phyloP scores from a whole-genome alignment of 1,140 invertebrate genomes.

The Periplaneta americana region DNA sequence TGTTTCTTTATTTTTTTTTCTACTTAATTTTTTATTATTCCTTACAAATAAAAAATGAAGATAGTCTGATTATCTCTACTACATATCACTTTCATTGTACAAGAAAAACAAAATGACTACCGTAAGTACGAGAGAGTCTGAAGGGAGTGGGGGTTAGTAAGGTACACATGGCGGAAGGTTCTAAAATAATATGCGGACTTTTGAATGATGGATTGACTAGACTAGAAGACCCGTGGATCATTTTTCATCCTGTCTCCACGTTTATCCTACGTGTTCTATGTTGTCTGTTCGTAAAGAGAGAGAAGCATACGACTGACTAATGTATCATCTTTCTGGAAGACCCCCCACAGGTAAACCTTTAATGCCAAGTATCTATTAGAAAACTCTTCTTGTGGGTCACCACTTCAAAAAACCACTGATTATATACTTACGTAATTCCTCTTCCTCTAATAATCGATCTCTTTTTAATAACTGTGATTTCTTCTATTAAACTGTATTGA shows the following conservation, averaged over 20 bases:
- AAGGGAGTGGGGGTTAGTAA: no score
- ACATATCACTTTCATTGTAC: not conserved
- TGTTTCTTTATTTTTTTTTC: not conserved
- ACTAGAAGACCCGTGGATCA: not conserved
- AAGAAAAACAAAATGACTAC: not conserved
- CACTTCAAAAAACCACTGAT: not conserved
- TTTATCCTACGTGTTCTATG: not conserved
- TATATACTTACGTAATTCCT: not conserved
- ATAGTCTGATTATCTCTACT: not conserved
- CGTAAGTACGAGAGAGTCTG: not conserved
- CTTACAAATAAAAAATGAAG: not conserved
- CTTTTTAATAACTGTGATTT: not conserved
- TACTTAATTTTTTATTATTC: not conserved
- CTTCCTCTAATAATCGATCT: not conserved
- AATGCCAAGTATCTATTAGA: not conserved
- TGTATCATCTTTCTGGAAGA: not conserved
- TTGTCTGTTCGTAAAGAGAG: not conserved
- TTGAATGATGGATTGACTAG: slow-evolving; percentile 3
- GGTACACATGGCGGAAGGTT: not conserved
- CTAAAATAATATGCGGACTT: not conserved
- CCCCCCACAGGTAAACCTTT: not conserved
- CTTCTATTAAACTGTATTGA: not conserved
- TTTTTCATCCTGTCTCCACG: slow-evolving; percentile 10
- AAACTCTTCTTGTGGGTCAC: not conserved
- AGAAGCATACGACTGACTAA: not conserved